Base-by-base conservation (phyloP, 2,888 invertebrate species). In the Perithous albicinctus region DNA sequence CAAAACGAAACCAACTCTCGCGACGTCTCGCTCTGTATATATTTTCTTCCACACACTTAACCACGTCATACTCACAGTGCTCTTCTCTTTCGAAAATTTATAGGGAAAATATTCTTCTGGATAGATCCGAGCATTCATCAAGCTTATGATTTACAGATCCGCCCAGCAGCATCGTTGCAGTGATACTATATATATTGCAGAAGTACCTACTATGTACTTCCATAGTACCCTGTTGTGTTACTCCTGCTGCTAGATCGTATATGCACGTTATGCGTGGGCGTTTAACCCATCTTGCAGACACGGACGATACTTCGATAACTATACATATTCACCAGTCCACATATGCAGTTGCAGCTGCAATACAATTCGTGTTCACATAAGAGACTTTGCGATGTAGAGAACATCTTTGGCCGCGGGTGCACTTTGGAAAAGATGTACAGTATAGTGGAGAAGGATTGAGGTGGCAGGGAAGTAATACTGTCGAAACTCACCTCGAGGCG, bases 91-190 rank as follows among this genome's bases (percentile, higher is more conserved):
- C 32, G 70, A 75, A 85, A 89, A 88, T 88, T 88, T 87, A 86
- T 85, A 85, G 84, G 74, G 85, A 85, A 86, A 89, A 89, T 85
- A 87, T 85, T 78, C 85, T 79, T 70, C 81, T 78, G 84, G 84
- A 86, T 85, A 86, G 85, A 89, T 87, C 87, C 83, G 46, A 86
- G 86, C 87, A 87, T 88, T 88, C 88, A 89, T 90, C 89, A 88
- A 84, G 83, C 54, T 67, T 84, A 89, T 91, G 90, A 91, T 91
- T 91, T 89, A 91, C 85, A 85, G 83, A 84, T 86, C 83, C 85
- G 78, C 84, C 75, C 43, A 54, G 80, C 61, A 66, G 70, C 38
- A 61, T 63, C 54, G 59, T 41, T 67, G 54, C 64, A 67, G 73
- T 75, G 77, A 63, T 63, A 63, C 48, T 51, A 63, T 54, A 54